phyloP scores from a whole-genome alignment of 2,888 invertebrate species.

The Encarsia formosa region DNA sequence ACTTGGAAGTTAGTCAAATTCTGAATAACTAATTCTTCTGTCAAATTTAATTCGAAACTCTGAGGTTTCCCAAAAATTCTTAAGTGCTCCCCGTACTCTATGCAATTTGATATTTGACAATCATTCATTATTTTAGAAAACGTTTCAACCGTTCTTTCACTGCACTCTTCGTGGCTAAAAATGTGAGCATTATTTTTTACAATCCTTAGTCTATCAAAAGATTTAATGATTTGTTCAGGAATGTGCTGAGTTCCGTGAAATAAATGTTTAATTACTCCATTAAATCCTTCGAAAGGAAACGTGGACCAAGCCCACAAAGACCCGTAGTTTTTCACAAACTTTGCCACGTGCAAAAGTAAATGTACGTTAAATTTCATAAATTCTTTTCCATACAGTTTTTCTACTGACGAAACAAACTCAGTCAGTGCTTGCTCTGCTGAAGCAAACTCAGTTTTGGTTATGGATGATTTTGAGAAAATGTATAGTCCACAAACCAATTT shows the following conservation, averaged over 20 bases:
- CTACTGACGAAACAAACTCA: not conserved
- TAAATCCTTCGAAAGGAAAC: not conserved
- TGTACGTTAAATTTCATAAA: not conserved
- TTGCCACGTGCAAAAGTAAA: not conserved
- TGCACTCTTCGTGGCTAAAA: not conserved
- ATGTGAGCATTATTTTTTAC: not conserved
- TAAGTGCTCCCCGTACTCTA: not conserved
- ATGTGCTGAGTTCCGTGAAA: slow-evolving; percentile 3
- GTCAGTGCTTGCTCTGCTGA: not conserved
- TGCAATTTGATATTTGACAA: not conserved
- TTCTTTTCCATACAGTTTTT: not conserved
- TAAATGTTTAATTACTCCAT: not conserved
- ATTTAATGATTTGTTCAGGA: slow-evolving; percentile 1
- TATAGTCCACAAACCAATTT: slow-evolving; percentile 15
- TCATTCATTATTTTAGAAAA: slow-evolving; percentile 4
- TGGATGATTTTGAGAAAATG: not conserved
- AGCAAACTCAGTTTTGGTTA: not conserved
- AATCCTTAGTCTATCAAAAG: not conserved
- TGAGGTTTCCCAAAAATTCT: not conserved
- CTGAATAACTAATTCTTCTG: slow-evolving; percentile 15
- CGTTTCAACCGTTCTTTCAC: not conserved
- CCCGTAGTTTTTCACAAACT: not conserved
- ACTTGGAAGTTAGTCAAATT: not conserved
- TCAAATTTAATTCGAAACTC: not conserved
- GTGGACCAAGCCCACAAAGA: not conserved